Base-by-base conservation (phyloP, 2,113 vertebrate species). In the Ursus arctos region DNA sequence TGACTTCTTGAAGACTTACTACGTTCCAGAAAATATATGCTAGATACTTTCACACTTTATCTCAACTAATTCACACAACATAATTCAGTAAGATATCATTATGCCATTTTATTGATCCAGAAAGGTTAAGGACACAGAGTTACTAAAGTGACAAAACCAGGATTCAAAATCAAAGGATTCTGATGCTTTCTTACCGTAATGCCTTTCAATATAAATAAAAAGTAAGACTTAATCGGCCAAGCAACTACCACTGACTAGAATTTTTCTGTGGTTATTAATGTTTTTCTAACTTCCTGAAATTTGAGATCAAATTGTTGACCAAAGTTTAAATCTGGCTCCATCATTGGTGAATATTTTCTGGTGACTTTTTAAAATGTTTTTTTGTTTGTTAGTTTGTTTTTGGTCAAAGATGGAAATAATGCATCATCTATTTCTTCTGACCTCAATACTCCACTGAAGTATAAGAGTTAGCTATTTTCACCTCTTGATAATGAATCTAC, bases 241-340 rank as follows among this genome's bases (percentile, higher is more conserved):
- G 74, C 26, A 63, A 92, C 53, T 63, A 95, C 19, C 26, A 53
- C 33, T 80, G 69, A 86, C 65, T 53, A 11, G n/a, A 87, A 87
- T 49, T 81, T 47, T 81, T 71, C 67, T 93, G 49, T 47, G 21
- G 21, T 84, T 89, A 59, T 57, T 57, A 83, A 65, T 33, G 40
- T 49, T 89, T 90, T 74, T 61, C 49, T 93, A 89, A 49, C 24
- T 84, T 89, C 43, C 49, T 89, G 61, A 89, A 93, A 84, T 69
- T 93, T 84, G 51, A 79, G 40, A 61, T 84, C 19, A 40, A 59
- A 69, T 77, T 79, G 18, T 76, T 84, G 28, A 77, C 36, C 40
- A 49, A 84, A 69, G 24, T 89, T 84, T 69, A 93, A 96, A 61
- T 93, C 40, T 69, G 79, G 40, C 33, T 96, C 69, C 85, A 69